phyloP scores from a whole-genome alignment of 1,140 invertebrate species.

The Ericerus pela region DNA sequence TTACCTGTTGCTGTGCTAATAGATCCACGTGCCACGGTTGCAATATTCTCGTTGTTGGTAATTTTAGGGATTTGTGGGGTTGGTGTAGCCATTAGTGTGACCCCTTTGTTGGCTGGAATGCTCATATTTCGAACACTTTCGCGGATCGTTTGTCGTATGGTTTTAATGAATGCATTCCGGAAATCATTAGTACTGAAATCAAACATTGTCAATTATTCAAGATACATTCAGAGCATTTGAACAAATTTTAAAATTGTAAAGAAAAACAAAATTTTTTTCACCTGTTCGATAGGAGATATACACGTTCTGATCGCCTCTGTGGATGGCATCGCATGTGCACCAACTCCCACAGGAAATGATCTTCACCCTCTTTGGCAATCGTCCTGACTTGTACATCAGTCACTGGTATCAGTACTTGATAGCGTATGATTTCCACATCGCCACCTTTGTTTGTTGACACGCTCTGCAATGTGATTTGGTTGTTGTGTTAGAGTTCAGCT shows the following conservation, averaged over 20 bases:
- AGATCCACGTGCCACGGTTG: too few relatives aligned
- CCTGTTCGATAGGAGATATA: conserved; percentile 93
- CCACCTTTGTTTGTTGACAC: conserved; percentile 59
- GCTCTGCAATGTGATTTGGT: conserved; percentile 38
- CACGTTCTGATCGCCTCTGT: conserved; percentile 85
- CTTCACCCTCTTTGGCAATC: conserved; percentile 82
- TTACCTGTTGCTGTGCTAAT: too few relatives aligned
- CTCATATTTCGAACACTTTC: conserved; percentile 91
- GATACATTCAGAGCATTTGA: neutral
- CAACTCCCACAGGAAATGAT: conserved; percentile 90
- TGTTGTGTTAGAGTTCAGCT: neutral
- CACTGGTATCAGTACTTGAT: conserved; percentile 89
- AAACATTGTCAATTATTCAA: conserved; percentile 12
- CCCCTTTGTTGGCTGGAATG: conserved; percentile 63
- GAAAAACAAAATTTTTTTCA: conserved; percentile 30
- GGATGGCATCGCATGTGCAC: conserved; percentile 86
- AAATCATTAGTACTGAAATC: conserved; percentile 82
- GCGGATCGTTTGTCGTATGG: conserved; percentile 87
- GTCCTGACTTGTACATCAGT: conserved; percentile 91
- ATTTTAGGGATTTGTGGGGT: neutral
- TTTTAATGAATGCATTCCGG: conserved; percentile 88
- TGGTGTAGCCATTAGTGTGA: too few relatives aligned
- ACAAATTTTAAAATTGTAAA: conserved; percentile 5
- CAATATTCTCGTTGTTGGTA: neutral
- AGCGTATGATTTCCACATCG: conserved; percentile 83